These are phyloP conservation scores for Protobothrops mucrosquamatus DNA, from an alignment of 2,113 vertebrate genomes.

Conservation along the genomic window DNA sequence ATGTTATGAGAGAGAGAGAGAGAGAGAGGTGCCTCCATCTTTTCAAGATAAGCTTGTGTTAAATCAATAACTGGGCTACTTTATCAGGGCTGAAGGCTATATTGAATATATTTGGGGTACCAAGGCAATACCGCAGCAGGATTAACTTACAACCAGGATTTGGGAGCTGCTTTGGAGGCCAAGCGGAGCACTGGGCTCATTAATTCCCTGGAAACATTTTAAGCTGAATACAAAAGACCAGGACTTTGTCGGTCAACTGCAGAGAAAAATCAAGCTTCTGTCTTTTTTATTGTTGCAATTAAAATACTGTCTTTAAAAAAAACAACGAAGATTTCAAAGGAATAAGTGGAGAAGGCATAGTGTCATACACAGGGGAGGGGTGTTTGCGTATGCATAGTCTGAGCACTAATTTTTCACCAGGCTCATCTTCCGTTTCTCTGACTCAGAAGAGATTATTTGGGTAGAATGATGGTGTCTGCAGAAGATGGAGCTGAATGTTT, in stretches of 20 bases:
- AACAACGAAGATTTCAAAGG: background rate
- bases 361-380: background rate
- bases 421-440: slow-evolving; percentile 33
- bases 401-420: slow-evolving; percentile 14
- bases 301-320: background rate
- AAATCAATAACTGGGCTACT: background rate
- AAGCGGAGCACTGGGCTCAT: background rate
- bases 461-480: slow-evolving; percentile 50
- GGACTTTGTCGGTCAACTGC: background rate
- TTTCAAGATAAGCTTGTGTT: background rate
- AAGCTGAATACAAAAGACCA: background rate
- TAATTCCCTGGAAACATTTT: background rate
- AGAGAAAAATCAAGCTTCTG: background rate
- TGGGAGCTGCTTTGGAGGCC: background rate
- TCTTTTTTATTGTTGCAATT: background rate
- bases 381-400: background rate
- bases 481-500: slow-evolving; percentile 37
- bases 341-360: slow-evolving; percentile 9
- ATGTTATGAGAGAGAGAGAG: fast-evolving
- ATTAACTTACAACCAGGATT: background rate
- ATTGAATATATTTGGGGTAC: background rate
- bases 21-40: background rate
- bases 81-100: background rate
- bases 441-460: slow-evolving; percentile 52
- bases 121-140: background rate